Evolutionary conservation across 2,113 vertebrate genomes (phyloP).

Genomic region (Heterotis niloticus): DNA sequence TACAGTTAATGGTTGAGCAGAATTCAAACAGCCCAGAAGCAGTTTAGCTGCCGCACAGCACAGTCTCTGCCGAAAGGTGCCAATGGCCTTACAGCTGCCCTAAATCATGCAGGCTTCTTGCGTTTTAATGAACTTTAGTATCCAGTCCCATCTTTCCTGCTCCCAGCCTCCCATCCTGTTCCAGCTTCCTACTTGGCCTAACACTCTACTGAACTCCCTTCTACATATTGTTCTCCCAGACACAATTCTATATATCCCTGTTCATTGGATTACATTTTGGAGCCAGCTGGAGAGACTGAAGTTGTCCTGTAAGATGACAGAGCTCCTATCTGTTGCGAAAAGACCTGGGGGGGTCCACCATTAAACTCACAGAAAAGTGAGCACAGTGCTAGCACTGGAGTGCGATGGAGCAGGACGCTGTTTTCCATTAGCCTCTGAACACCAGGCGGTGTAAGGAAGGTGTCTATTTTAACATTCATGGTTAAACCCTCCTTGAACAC

Average conservation of each 20-base stretch:
- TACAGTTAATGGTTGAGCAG: background rate
- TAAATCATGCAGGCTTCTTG: constrained; percentile 15
- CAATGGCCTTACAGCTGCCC: constrained; percentile 1
- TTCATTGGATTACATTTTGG: constrained; percentile 19
- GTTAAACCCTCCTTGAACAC: background rate
- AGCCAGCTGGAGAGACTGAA: constrained; percentile 17
- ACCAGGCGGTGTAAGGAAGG: background rate
- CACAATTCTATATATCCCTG: constrained; percentile 6
- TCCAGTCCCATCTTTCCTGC: background rate
- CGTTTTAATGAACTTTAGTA: constrained; percentile 16
- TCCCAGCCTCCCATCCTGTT: background rate
- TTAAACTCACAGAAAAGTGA: background rate
- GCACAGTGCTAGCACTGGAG: background rate
- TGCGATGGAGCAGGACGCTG: background rate
- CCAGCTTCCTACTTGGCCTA: constrained; percentile 8
- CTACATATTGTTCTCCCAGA: background rate
- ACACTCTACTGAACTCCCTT: background rate
- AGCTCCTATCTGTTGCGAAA: background rate
- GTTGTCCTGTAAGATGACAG: constrained; percentile 5
- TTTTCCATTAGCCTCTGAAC: background rate
- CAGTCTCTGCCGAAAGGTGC: background rate
- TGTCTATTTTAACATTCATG: background rate
- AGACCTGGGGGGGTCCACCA: background rate
- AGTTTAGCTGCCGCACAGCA: background rate
- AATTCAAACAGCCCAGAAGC: background rate